phyloP scores from a whole-genome alignment of 1,140 invertebrate genomes.

The Heliothis virescens region DNA sequence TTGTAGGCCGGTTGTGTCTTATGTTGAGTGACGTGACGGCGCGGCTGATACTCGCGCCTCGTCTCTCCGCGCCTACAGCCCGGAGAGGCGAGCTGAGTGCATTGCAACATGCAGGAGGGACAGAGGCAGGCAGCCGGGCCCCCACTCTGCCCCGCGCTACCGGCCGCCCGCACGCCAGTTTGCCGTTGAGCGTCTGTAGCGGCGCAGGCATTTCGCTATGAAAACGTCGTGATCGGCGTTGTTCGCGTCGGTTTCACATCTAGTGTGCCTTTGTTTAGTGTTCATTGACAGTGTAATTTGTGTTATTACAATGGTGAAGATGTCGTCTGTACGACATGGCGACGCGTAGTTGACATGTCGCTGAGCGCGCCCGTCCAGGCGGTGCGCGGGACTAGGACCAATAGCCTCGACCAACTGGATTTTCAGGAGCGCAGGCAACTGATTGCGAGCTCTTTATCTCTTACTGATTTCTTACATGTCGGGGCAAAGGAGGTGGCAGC shows the following conservation, averaged over 20 bases:
- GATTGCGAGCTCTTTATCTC: slow-evolving; percentile 94
- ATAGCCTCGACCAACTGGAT: slow-evolving; percentile 95
- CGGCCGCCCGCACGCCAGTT: slow-evolving; percentile 76
- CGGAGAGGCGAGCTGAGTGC: slow-evolving; percentile 69
- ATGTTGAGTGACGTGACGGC: slow-evolving; percentile 58
- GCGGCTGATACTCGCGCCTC: slow-evolving; percentile 55
- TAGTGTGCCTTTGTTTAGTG: slow-evolving; percentile 79
- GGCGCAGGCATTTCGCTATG: slow-evolving; percentile 70
- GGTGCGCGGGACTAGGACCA: slow-evolving; percentile 88
- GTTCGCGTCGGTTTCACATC: slow-evolving; percentile 60
- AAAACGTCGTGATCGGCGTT: slow-evolving; percentile 62
- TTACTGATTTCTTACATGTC: slow-evolving; percentile 94
- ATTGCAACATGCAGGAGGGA: slow-evolving; percentile 80
- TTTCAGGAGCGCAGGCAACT: slow-evolving; percentile 96
- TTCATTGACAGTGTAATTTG: slow-evolving; percentile 68
- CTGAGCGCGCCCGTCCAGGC: slow-evolving; percentile 82
- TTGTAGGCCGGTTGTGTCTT: slow-evolving; percentile 40
- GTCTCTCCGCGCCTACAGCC: slow-evolving; percentile 53
- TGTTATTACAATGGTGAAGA: slow-evolving; percentile 71
- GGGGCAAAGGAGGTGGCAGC: slow-evolving; percentile 89
- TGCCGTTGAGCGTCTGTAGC: slow-evolving; percentile 79
- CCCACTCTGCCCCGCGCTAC: slow-evolving; percentile 73
- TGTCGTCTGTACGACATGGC: slow-evolving; percentile 78
- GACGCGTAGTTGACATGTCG: slow-evolving; percentile 84
- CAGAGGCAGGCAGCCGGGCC: slow-evolving; percentile 69